Evolutionary conservation across 2,113 vertebrate species (phyloP).

Genomic region (Burhinus oedicnemus): DNA sequence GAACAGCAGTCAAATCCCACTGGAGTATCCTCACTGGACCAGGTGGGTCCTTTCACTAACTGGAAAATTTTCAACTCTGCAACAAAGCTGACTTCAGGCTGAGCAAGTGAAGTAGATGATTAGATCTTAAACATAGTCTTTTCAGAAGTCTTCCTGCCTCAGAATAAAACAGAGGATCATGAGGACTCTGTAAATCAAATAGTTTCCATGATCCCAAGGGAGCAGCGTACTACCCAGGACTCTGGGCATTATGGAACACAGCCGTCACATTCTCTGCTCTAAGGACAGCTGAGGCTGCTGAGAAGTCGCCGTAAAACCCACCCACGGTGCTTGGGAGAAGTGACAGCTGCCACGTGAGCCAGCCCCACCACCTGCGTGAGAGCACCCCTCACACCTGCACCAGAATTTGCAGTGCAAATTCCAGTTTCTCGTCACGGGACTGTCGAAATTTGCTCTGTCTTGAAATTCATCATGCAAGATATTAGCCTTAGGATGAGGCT

Average conservation of each 20-base stretch:
- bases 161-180: neutral
- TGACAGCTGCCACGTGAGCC: neutral
- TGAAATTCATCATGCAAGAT: neutral
- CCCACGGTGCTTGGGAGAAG: neutral
- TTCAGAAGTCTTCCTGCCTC: neutral
- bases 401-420: neutral
- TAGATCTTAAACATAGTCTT: neutral
- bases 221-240: accelerated
- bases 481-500: neutral
- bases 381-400: neutral
- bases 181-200: neutral
- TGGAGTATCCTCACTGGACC: neutral
- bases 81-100: neutral
- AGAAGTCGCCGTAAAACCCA: neutral
- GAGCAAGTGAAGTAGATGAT: neutral
- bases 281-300: neutral
- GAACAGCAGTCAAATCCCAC: neutral
- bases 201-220: neutral
- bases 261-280: neutral
- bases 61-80: neutral
- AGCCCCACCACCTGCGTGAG: neutral
- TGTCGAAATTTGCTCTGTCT: neutral
- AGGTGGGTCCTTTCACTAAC: neutral
- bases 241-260: neutral
- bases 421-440: neutral